Base-by-base conservation (phyloP, 2,797 vertebrate species). In the Florisuga fusca region DNA sequence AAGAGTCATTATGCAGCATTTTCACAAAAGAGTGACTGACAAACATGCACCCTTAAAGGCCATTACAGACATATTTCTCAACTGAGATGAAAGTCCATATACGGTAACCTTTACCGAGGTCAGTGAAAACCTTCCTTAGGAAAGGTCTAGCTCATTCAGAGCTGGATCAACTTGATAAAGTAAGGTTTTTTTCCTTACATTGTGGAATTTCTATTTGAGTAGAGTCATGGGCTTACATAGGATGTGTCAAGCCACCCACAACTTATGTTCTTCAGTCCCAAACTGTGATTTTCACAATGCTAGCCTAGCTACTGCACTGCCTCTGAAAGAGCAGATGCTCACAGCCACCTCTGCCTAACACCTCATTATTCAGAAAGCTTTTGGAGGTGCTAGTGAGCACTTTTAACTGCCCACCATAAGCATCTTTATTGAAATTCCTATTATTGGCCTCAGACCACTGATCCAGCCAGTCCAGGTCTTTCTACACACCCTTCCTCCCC, bases 211-310 rank as follows among this genome's bases (percentile, higher is more conserved):
- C 4, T 11, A 22, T 73, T 45, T 72, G 54, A 81, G 16, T 43
- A 26, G 14, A 34, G 72, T 53, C 1, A 2, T 54, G 41, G 27
- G 5, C 17, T 67, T 0, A 0, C 11, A 54, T 54, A 8, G 10
- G 34, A 67, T 4, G 1, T 36, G 9, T 21, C 33, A 75, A 81
- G 8, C 13, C 9, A 61, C 21, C 18, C 13, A 31, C 4, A 27
- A 20, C 36, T 84, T 14, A 78, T 59, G 12, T 27, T 64, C 26
- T 86, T 80, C 50, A 68, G 50, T 46, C 14, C 63, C 72, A 81
- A 57, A 1, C 21, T 81, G 34, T 67, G 29, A 20, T 64, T 59
- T 14, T 64, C n/a, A 76, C n/a, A 64, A 48, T 50, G 59, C 7
- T 25, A 7, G 7, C 0, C 1, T 34, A 33, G 25, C 20, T 63